Conservation (phyloP, 2,797 vertebrate species). For the Miopithecus talapoin region DNA sequence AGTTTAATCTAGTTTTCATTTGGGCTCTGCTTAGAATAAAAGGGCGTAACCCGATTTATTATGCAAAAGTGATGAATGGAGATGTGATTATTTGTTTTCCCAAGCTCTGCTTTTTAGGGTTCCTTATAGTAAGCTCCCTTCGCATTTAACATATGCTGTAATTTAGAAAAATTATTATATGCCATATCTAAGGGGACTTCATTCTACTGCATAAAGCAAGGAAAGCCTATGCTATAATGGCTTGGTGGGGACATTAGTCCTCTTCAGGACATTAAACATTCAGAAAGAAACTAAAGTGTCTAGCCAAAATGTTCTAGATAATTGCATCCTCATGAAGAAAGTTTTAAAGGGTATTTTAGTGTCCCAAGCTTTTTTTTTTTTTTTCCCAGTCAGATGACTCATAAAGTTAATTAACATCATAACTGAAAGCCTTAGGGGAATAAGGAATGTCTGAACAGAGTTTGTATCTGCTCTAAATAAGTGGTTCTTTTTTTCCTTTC, state of each 20-base stretch:
- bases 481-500: neutral
- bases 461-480: neutral
- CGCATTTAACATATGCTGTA: neutral
- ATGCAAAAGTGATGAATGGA: neutral
- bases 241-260: neutral
- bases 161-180: neutral
- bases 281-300: neutral
- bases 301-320: neutral
- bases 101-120: neutral
- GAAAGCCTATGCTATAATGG: neutral
- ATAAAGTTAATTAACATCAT: neutral
- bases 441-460: neutral
- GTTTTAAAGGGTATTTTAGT: neutral
- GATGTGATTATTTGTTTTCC: neutral
- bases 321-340: neutral
- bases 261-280: neutral
- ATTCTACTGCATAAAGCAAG: neutral
- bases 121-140: neutral
- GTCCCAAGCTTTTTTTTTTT: neutral
- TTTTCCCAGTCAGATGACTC: neutral
- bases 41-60: neutral
- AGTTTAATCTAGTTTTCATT: neutral
- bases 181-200: too few relatives aligned
- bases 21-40: neutral
- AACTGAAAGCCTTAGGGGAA: neutral